These are phyloP conservation scores for Pheucticus melanocephalus DNA, from an alignment of 2,113 vertebrate genomes.

Conservation along the genomic window DNA sequence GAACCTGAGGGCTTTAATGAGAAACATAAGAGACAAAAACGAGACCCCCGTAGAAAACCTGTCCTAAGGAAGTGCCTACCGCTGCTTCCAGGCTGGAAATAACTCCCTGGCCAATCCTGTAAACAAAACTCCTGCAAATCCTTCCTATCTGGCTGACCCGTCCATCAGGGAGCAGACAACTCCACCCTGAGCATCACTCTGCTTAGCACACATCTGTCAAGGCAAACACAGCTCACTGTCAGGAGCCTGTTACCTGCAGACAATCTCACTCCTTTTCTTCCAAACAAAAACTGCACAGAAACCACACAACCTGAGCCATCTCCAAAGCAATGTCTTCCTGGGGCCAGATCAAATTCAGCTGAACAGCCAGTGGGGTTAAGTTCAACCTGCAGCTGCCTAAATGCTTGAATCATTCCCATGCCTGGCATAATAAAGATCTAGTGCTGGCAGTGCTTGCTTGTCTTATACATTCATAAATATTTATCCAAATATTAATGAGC, in stretches of 20 bases:
- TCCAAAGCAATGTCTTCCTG: neutral
- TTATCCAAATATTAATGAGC: constrained; percentile 32
- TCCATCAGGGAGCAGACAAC: neutral
- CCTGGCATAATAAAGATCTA: constrained; percentile 52
- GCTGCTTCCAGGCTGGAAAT: neutral
- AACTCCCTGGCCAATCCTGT: neutral
- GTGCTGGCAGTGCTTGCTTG: neutral
- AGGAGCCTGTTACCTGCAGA: neutral
- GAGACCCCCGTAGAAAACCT: neutral
- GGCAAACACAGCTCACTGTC: neutral
- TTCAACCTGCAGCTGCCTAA: constrained; percentile 25
- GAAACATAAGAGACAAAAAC: neutral
- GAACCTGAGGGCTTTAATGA: neutral
- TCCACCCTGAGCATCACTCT: neutral
- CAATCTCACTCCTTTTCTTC: neutral
- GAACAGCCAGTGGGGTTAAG: neutral
- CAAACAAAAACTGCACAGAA: neutral
- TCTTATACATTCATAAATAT: constrained; percentile 23
- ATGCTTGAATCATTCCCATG: constrained; percentile 9
- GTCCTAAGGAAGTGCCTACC: neutral
- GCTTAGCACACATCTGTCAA: neutral
- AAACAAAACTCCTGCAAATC: neutral
- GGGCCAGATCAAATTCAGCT: neutral
- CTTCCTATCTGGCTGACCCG: neutral
- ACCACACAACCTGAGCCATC: neutral